Evolutionary conservation across 1,140 invertebrate genomes (phyloP).

Genomic region (Orius insidiosus): DNA sequence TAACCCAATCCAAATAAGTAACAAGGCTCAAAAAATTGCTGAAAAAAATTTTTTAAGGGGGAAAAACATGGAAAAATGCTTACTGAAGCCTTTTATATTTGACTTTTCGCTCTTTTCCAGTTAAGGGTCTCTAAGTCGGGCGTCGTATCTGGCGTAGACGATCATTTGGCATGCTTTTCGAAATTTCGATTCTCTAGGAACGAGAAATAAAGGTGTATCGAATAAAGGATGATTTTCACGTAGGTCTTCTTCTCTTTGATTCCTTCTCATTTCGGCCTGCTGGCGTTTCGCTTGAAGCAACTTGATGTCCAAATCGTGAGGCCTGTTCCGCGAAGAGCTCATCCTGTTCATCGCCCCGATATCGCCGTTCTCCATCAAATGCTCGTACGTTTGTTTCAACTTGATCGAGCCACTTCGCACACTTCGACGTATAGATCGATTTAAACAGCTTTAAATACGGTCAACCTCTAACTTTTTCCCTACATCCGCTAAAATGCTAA

Average conservation of each 20-base stretch:
- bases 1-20: conserved; percentile 97
- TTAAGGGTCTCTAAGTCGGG: conserved; percentile 80
- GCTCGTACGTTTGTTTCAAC: conserved; percentile 81
- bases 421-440: conserved; percentile 59
- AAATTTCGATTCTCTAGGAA: conserved; percentile 87
- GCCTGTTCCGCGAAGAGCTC: conserved; percentile 51
- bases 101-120: conserved; percentile 90
- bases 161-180: conserved; percentile 87
- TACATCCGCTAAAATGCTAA: neutral
- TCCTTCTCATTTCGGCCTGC: conserved; percentile 97
- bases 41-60: conserved; percentile 21
- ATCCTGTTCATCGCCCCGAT: conserved; percentile 69
- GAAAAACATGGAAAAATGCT: conserved; percentile 33
- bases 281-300: conserved; percentile 95
- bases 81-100: conserved; percentile 96
- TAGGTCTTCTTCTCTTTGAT: conserved; percentile 93
- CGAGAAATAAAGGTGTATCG: conserved; percentile 91
- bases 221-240: conserved; percentile 98
- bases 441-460: conserved; percentile 1
- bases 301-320: conserved; percentile 94
- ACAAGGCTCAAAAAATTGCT: conserved; percentile 94
- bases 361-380: conserved; percentile 81
- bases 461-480: too few relatives aligned
- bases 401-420: conserved; percentile 78
- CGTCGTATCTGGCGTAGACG: conserved; percentile 90